Conservation (phyloP, 1,140 invertebrate species). For the Zaprionus lachaisei region DNA sequence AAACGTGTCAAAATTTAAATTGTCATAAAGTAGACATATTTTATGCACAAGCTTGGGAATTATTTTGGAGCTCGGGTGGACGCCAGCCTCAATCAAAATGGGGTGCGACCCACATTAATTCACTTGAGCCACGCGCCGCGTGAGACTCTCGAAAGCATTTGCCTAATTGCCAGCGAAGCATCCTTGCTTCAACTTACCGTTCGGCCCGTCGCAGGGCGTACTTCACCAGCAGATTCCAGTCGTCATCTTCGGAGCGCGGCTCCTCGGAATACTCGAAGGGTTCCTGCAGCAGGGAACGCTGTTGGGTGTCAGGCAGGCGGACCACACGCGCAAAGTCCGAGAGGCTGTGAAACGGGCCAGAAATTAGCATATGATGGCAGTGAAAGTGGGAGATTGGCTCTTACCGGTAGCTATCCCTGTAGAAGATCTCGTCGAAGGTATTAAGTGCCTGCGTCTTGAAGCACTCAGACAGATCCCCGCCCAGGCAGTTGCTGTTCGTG, state of each 20-base stretch:
- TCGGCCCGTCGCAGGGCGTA: slow-evolving; percentile 89
- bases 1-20: slow-evolving; percentile 39
- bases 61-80: neutral
- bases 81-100: slow-evolving; percentile 34
- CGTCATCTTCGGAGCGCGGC: slow-evolving; percentile 89
- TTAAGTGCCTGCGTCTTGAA: slow-evolving; percentile 91
- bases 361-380: neutral
- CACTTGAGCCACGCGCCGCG: slow-evolving; percentile 31
- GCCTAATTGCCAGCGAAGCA: slow-evolving; percentile 54
- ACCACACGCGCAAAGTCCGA: slow-evolving; percentile 89
- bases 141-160: slow-evolving; percentile 50
- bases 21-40: slow-evolving; percentile 58
- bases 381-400: neutral
- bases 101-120: slow-evolving; percentile 64
- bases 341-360: slow-evolving; percentile 81
- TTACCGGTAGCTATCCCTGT: slow-evolving; percentile 87
- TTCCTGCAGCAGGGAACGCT: slow-evolving; percentile 87
- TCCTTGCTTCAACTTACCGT: slow-evolving; percentile 84
- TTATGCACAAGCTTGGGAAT: slow-evolving; percentile 53
- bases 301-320: slow-evolving; percentile 87
- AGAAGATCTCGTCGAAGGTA: slow-evolving; percentile 91
- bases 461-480: slow-evolving; percentile 91
- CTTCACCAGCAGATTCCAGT: slow-evolving; percentile 92
- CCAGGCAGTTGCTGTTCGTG: slow-evolving; percentile 89
- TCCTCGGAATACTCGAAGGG: slow-evolving; percentile 89